These are phyloP conservation scores for Paramormyrops hopkinsi DNA, from an alignment of 2,797 vertebrate genomes.

Conservation along the genomic window DNA sequence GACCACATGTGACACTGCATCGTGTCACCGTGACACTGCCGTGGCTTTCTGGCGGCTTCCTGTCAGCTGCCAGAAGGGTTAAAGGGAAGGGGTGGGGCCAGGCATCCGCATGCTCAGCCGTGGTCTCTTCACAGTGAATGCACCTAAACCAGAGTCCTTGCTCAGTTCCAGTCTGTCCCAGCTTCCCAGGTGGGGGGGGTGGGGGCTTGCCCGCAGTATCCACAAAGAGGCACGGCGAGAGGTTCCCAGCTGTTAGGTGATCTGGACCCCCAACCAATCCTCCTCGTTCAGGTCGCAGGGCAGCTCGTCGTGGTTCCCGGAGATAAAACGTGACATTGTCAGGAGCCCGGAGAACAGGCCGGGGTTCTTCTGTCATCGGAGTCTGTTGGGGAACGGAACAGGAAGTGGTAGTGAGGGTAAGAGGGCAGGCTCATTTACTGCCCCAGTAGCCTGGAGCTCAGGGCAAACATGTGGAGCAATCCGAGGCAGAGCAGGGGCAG, in stretches of 20 bases:
- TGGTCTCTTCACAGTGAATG: not conserved
- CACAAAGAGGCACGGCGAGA: not conserved
- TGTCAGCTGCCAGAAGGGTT: not conserved
- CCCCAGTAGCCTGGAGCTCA: not conserved
- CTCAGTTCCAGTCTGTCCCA: not conserved
- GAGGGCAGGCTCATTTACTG: not conserved
- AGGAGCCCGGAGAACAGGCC: conserved; percentile 77
- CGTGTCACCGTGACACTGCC: not conserved
- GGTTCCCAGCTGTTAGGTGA: conserved; percentile 58
- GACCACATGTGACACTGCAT: not conserved
- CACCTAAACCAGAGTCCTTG: not conserved
- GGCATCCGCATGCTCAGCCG: not conserved
- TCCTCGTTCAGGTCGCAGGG: conserved; percentile 81
- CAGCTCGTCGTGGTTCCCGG: conserved; percentile 65
- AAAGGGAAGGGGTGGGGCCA: too few relatives aligned
- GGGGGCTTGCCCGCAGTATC: not conserved
- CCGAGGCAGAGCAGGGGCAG: too few relatives aligned
- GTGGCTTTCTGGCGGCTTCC: not conserved
- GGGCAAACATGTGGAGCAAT: not conserved
- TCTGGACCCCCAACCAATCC: conserved; percentile 80
- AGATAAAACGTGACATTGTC: conserved; percentile 68
- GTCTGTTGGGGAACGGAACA: conserved; percentile 51
- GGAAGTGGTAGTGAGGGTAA: not conserved
- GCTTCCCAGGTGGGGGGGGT: not conserved
- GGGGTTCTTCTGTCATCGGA: conserved; percentile 80